Base-by-base conservation (phyloP, 2,797 vertebrate genomes). In the Mus minutoides region DNA sequence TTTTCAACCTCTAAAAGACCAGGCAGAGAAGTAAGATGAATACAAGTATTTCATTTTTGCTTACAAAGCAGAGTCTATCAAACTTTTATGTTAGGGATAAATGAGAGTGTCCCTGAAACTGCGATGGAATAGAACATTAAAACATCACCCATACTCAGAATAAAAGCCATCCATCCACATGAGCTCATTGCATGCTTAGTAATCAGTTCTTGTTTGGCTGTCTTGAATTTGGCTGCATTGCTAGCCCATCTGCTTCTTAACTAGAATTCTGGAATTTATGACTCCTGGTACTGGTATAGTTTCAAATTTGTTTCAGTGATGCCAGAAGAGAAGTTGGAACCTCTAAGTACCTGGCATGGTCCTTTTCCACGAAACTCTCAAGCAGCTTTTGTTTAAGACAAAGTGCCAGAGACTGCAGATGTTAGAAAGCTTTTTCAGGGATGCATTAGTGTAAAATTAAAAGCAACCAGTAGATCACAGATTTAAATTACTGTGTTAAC, bases 181-280 rank as follows among this genome's bases (percentile, higher is more conserved):
- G 29, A 77, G 21, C 29, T 49, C 62, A 58, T 78, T 11, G 3
- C 21, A 34, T 92, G 69, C 64, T 79, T 85, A 64, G 26, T 54
- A 73, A 49, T 91, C 67, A n/a, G 54, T 91, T 94, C 52, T 88
- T 91, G 49, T 88, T 83, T 56, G 49, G 13, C 40, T 52, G 31
- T 77, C 56, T 96, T 77, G 16, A 77, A 80, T 77, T 88, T 80
- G 86, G 43, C 60, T 52, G 26, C 64, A 52, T 77, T n/a, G 34
- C 22, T 43, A 83, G 46, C 60, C 69, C 40, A 83, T 54, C 52
- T 78, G 9, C 31, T 88, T 91, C 76, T 77, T 64, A 22, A 62
- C 52, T 88, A 83, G 77, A 77, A 83, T 91, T 94, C 60, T 91
- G 52, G 40, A 94, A 91, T 83, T 52, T 40, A 37, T 71, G 49